Percentiles rank a stretch among this genome's conserved stretches.
phyloP scores from a whole-genome alignment of 2,888 invertebrate genomes.

The Seladonia tumulorum region DNA sequence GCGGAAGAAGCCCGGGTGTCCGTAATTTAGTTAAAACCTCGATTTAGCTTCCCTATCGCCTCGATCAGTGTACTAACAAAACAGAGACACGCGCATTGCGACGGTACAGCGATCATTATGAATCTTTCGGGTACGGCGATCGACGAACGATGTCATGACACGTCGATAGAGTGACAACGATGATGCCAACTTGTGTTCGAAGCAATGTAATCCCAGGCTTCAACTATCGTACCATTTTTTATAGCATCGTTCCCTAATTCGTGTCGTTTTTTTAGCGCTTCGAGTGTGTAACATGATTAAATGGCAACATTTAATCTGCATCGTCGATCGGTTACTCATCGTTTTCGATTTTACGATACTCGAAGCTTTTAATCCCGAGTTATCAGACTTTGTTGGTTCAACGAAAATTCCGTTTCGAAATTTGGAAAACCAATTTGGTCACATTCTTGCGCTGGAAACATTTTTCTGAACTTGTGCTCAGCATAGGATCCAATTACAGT shows the following conservation, averaged over 20 bases:
- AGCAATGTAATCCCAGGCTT: background rate
- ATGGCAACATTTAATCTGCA: background rate
- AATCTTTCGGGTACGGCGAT: background rate
- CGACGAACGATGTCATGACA: background rate
- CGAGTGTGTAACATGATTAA: background rate
- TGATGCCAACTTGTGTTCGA: background rate
- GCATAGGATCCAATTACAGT: too few species aligned
- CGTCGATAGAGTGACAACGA: background rate
- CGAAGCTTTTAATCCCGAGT: too few species aligned
- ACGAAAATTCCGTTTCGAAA: background rate
- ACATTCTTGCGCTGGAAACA: background rate
- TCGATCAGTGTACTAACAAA: conserved; percentile 3
- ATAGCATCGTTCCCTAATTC: background rate
- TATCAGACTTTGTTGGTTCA: background rate
- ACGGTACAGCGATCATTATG: background rate
- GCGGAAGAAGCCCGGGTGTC: conserved; percentile 9
- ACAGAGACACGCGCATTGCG: conserved; percentile 7
- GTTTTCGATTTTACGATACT: background rate
- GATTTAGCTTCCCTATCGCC: conserved; percentile 22
- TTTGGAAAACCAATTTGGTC: too few species aligned
- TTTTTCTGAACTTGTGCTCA: background rate
- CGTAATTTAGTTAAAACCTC: conserved; percentile 11
- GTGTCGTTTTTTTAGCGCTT: background rate
- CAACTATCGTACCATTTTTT: background rate
- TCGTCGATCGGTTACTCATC: background rate